Percentiles rank a stretch among this genome's conserved stretches.
Evolutionary conservation across 2,888 invertebrate species (phyloP).

Genomic region (Rotaria socialis): DNA sequence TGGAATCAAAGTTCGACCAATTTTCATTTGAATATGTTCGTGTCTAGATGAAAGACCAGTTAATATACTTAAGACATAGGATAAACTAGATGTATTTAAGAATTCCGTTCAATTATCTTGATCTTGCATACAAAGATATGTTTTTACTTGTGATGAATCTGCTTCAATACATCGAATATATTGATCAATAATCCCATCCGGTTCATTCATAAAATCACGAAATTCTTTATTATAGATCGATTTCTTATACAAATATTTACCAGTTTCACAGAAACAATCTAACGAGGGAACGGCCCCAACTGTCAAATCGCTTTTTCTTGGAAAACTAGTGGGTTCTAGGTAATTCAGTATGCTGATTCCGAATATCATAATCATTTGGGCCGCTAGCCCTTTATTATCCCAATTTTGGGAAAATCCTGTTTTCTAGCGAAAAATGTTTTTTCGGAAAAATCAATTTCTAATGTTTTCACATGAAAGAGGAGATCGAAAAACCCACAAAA

Average conservation of each 20-base stretch:
- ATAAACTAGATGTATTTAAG: slow-evolving; percentile 83
- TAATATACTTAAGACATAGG: slow-evolving; percentile 83
- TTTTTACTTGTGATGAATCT: slow-evolving; percentile 39
- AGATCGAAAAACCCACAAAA: no score
- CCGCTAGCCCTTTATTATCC: no score
- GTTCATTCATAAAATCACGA: slow-evolving; percentile 78
- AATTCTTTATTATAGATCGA: slow-evolving; percentile 85
- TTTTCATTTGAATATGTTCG: slow-evolving; percentile 75
- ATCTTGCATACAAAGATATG: slow-evolving; percentile 62
- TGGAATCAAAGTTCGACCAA: slow-evolving; percentile 74
- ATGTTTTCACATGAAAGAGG: no score
- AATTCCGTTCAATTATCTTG: slow-evolving; percentile 89
- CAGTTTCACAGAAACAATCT: slow-evolving; percentile 84
- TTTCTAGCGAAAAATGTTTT: no score
- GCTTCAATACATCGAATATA: slow-evolving; percentile 37
- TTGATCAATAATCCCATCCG: slow-evolving; percentile 63
- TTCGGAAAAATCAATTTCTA: no score
- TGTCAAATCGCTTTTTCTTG: no score
- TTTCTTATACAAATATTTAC: slow-evolving; percentile 75
- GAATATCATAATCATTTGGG: no score
- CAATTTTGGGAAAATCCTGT: no score
- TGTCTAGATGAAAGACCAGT: slow-evolving; percentile 87
- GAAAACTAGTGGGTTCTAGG: no score
- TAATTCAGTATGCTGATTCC: no score
- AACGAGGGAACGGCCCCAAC: no score